Conservation (phyloP, 2,797 vertebrate genomes). For the Coccyzus lansbergi region DNA sequence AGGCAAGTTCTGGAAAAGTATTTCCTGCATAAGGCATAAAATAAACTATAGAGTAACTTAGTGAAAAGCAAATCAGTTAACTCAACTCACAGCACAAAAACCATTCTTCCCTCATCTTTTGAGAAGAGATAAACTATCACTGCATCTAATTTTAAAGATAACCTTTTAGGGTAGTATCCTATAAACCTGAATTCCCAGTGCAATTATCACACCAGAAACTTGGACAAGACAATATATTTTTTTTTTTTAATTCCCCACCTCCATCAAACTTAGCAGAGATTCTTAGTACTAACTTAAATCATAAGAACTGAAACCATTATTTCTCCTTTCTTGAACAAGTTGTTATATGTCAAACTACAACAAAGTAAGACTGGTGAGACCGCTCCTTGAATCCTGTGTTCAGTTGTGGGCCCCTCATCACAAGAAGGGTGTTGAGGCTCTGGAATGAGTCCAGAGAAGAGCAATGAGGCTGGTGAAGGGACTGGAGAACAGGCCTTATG, state of each 20-base stretch:
- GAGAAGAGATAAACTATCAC: background rate
- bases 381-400: too few species aligned
- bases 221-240: accelerated
- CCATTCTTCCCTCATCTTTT: background rate
- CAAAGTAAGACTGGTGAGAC: background rate
- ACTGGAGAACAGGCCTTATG: too few species aligned
- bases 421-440: too few species aligned
- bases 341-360: background rate
- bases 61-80: background rate
- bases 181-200: background rate
- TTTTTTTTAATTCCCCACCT: accelerated
- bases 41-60: background rate
- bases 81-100: background rate
- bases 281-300: background rate
- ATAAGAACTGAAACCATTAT: background rate
- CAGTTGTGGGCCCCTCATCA: too few species aligned
- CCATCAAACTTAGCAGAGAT: background rate
- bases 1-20: background rate
- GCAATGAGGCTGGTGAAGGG: too few species aligned
- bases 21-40: background rate
- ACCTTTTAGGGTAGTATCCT: background rate
- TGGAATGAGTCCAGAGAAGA: too few species aligned
- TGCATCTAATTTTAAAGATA: background rate
- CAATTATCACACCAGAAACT: background rate
- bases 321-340: background rate